Percentiles rank a stretch among this genome's conserved stretches.
Conservation (phyloP, 2,888 invertebrate genomes). For the Philaethria dido region DNA sequence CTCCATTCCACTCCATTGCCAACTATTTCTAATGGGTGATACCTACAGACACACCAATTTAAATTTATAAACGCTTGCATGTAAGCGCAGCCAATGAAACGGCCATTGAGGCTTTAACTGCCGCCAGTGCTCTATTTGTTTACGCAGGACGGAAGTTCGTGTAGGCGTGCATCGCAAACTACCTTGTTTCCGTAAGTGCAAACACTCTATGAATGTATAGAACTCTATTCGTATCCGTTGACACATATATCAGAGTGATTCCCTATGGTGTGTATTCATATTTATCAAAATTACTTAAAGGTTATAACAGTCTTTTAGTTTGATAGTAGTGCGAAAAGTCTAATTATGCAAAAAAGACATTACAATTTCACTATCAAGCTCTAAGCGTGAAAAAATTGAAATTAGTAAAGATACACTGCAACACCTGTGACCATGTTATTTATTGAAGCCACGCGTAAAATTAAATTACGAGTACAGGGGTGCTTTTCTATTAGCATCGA, state of each 20-base stretch:
- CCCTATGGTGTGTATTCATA: not conserved
- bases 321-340: not conserved
- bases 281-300: not conserved
- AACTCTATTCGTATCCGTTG: conserved; percentile 22
- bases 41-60: conserved; percentile 54
- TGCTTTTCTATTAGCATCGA: conserved; percentile 12
- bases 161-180: conserved; percentile 69
- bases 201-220: conserved; percentile 32
- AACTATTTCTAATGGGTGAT: conserved; percentile 36
- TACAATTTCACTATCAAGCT: too few relatives aligned
- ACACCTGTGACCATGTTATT: conserved; percentile 29
- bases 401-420: conserved; percentile 6
- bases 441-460: conserved; percentile 12
- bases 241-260: conserved; percentile 9
- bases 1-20: conserved; percentile 9
- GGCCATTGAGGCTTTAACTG: conserved; percentile 41
- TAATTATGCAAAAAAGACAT: too few relatives aligned
- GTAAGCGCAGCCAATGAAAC: conserved; percentile 51
- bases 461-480: conserved; percentile 21
- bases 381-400: not conserved
- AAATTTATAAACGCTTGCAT: conserved; percentile 69
- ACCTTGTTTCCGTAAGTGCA: conserved; percentile 61
- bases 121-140: conserved; percentile 68
- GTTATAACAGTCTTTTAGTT: not conserved
- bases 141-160: conserved; percentile 70